phyloP scores from a whole-genome alignment of 2,113 vertebrate genomes.

The Cathartes aura region DNA sequence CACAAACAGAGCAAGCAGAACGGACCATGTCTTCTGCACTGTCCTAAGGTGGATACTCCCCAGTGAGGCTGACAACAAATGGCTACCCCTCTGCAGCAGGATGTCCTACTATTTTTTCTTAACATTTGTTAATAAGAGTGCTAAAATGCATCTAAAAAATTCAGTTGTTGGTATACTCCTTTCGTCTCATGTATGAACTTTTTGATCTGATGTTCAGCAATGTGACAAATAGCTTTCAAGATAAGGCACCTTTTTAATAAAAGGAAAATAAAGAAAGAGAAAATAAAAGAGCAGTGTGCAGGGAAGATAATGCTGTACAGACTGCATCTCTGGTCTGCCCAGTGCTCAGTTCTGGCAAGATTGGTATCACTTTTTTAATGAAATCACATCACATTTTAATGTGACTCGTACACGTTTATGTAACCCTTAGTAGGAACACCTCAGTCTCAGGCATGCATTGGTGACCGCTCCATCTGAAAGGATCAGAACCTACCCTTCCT shows the following conservation, averaged over 20 bases:
- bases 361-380: background rate
- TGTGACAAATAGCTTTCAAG: slow-evolving; percentile 23
- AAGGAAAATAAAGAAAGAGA: background rate
- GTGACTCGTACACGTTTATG: background rate
- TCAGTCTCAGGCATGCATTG: accelerated
- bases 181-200: background rate
- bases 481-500: background rate
- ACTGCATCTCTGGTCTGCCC: background rate
- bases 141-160: background rate
- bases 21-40: background rate
- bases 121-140: background rate
- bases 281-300: background rate
- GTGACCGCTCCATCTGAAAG: background rate
- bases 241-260: slow-evolving; percentile 18
- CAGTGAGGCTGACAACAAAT: background rate
- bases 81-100: background rate
- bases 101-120: background rate
- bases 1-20: background rate
- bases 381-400: background rate
- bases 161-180: background rate
- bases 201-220: background rate
- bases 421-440: background rate
- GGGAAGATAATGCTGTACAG: background rate
- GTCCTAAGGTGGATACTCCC: background rate
- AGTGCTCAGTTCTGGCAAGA: background rate